Conservation (phyloP, 2,113 vertebrate species). For the Gymnorhina tibicen region DNA sequence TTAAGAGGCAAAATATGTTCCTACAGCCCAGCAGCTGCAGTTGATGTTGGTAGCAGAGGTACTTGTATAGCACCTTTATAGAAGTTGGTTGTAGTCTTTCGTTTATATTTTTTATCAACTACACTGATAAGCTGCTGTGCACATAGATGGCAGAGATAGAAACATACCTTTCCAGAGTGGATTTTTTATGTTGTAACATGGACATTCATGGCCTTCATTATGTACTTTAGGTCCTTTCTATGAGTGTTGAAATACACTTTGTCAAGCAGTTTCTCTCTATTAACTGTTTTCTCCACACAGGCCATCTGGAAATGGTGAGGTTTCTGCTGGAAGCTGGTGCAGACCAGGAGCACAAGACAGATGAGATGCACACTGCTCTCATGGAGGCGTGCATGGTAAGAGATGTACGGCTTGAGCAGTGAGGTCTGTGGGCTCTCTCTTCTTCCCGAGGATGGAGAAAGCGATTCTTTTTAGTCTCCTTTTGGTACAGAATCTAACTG, state of each 20-base stretch:
- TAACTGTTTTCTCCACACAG: slow-evolving; percentile 61
- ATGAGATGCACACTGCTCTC: slow-evolving; percentile 98
- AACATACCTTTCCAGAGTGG: neutral
- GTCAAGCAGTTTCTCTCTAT: neutral
- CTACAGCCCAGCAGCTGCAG: neutral
- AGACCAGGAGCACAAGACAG: slow-evolving; percentile 98
- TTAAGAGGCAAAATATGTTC: neutral
- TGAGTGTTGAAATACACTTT: neutral
- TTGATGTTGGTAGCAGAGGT: neutral
- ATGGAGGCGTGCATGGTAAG: slow-evolving; percentile 99
- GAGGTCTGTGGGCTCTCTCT: neutral
- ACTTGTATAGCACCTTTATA: neutral
- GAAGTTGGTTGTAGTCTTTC: neutral
- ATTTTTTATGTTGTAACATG: neutral
- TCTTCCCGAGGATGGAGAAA: neutral
- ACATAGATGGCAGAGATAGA: fast-evolving
- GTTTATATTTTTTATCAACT: neutral
- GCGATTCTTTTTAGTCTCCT: neutral
- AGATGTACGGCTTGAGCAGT: fast-evolving
- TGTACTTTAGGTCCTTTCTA: fast-evolving
- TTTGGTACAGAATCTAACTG: neutral
- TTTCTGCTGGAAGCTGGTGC: slow-evolving; percentile 98
- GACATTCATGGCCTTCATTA: neutral
- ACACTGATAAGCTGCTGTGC: neutral
- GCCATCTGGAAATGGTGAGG: slow-evolving; percentile 97